Percentiles rank a stretch among this genome's conserved stretches.
Conservation (phyloP, 2,113 vertebrate genomes). For the Tychaedon coryphoeus region DNA sequence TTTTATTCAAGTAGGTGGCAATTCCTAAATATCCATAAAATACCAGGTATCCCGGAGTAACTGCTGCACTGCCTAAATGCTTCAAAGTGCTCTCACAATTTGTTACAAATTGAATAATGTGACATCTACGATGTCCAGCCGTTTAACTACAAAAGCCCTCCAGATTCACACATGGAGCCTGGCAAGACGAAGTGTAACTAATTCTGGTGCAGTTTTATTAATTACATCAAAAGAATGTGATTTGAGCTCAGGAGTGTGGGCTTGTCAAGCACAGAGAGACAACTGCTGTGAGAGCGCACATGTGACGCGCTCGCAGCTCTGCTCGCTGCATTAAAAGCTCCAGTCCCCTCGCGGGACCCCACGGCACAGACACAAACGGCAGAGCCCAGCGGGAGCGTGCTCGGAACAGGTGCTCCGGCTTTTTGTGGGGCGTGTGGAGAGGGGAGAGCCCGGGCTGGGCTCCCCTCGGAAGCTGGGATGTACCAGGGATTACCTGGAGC, state of each 20-base stretch:
- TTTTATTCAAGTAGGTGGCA: not conserved
- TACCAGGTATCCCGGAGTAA: not conserved
- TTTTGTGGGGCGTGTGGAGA: not conserved
- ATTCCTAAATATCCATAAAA: not conserved
- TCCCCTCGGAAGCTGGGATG: not conserved
- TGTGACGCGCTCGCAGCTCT: slow-evolving; percentile 41
- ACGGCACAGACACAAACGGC: slow-evolving; percentile 57
- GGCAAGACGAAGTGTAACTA: not conserved
- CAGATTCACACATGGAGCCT: not conserved
- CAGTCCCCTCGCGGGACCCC: slow-evolving; percentile 24
- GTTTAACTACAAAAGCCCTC: not conserved
- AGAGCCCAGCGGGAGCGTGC: slow-evolving; percentile 67
- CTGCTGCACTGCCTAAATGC: not conserved
- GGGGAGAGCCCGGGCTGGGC: not conserved
- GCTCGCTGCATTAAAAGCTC: slow-evolving; percentile 64
- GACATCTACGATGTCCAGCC: not conserved
- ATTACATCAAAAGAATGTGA: slow-evolving; percentile 13
- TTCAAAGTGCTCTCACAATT: not conserved
- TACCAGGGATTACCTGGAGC: not conserved
- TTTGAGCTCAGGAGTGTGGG: slow-evolving; percentile 16
- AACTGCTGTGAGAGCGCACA: slow-evolving; percentile 56
- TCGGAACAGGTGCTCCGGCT: slow-evolving; percentile 66
- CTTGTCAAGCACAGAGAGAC: slow-evolving; percentile 38
- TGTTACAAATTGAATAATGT: not conserved
- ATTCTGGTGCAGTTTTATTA: not conserved